These are phyloP conservation scores for Proteles cristata DNA, from an alignment of 2,113 vertebrate genomes.

Conservation along the genomic window DNA sequence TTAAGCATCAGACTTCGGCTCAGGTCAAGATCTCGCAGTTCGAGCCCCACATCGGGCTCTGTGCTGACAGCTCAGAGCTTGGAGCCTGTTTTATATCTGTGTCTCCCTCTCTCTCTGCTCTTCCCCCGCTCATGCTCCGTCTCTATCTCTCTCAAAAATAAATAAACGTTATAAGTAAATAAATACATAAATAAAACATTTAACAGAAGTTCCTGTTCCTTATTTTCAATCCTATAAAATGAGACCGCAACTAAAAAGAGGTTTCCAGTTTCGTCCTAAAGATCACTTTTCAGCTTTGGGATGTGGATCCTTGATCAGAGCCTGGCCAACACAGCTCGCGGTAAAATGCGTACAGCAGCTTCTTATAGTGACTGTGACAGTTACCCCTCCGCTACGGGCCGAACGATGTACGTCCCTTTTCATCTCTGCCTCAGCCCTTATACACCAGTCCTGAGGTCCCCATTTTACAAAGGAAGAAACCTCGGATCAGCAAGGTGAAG, in stretches of 20 bases:
- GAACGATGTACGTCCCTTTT: neutral
- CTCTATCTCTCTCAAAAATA: too few species aligned
- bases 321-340: neutral
- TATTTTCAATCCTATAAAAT: slow-evolving; percentile 16
- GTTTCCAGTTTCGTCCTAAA: neutral
- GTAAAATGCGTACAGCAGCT: neutral
- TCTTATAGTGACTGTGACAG: neutral
- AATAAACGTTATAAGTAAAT: too few species aligned
- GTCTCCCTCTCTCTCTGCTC: too few species aligned
- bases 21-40: too few species aligned
- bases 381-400: neutral
- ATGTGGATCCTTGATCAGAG: neutral
- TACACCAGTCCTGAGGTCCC: neutral
- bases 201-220: neutral
- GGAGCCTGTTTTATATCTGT: too few species aligned
- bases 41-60: too few species aligned
- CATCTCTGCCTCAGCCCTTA: neutral
- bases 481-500: neutral
- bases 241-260: neutral
- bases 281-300: neutral
- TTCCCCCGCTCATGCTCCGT: too few species aligned
- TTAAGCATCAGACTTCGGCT: neutral
- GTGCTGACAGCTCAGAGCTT: too few species aligned
- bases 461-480: neutral
- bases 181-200: neutral